These are phyloP conservation scores for Hedychridium roseum DNA, from an alignment of 2,888 invertebrate genomes.

Conservation along the genomic window DNA sequence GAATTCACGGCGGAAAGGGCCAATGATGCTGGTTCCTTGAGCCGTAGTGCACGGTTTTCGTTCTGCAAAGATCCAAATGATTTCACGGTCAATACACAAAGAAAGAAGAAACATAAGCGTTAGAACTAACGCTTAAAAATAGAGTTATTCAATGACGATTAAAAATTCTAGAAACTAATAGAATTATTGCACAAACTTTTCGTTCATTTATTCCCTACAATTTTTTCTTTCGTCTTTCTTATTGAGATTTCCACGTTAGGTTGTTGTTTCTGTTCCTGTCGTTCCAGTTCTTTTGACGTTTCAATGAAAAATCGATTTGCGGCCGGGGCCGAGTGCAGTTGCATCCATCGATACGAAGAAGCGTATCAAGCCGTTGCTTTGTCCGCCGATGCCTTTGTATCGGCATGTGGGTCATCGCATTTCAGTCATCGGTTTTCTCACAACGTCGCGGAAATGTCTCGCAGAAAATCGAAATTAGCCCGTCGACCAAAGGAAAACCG, in stretches of 20 bases:
- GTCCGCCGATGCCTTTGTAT: slow-evolving; percentile 21
- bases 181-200: too few species aligned
- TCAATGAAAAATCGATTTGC: slow-evolving; percentile 40
- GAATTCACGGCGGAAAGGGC: slow-evolving; percentile 63
- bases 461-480: too few species aligned
- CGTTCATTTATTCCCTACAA: too few species aligned
- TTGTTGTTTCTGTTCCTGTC: slow-evolving; percentile 20
- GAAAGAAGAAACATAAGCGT: too few species aligned
- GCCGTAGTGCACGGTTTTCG: slow-evolving; percentile 84
- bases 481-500: too few species aligned
- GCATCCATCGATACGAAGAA: slow-evolving; percentile 28
- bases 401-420: slow-evolving; percentile 35
- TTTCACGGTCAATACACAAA: too few species aligned
- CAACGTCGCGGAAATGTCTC: too few species aligned
- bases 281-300: slow-evolving; percentile 19
- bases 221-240: not conserved
- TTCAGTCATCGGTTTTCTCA: slow-evolving; percentile 21
- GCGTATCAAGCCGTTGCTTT: slow-evolving; percentile 29
- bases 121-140: too few species aligned
- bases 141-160: too few species aligned
- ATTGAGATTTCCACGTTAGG: not conserved
- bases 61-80: slow-evolving; percentile 73
- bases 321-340: too few species aligned
- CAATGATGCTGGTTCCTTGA: slow-evolving; percentile 67
- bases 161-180: too few species aligned